Conservation (phyloP, 53 echinoderm and acorn worm genomes). For the Echinometra lucunter region DNA sequence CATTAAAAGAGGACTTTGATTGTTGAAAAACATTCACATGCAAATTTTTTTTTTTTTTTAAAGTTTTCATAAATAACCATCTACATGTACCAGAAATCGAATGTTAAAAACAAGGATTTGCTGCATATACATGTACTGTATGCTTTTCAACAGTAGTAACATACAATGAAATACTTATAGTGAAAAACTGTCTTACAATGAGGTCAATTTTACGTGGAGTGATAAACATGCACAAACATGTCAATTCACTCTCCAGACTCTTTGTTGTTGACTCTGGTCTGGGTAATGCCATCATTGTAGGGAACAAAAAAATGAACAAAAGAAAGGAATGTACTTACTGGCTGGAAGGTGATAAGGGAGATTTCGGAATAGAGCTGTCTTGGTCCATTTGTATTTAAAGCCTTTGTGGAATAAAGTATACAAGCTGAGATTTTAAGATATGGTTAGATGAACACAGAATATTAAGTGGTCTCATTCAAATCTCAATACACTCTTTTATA, state of each 20-base stretch:
- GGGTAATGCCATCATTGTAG: neutral
- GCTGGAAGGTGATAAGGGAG: constrained; percentile 8
- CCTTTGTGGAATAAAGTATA: neutral
- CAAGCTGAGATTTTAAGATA: neutral
- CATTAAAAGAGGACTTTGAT: too few relatives aligned
- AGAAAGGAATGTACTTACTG: constrained; percentile 47
- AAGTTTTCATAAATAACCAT: too few relatives aligned
- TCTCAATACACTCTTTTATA: neutral
- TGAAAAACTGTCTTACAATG: neutral
- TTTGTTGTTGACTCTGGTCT: constrained; percentile 12
- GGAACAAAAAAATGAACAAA: neutral
- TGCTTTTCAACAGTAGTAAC: neutral
- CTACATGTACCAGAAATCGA: neutral
- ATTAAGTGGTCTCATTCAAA: neutral
- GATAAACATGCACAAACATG: constrained; percentile 35
- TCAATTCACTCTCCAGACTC: neutral
- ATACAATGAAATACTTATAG: neutral
- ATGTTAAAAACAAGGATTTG: neutral
- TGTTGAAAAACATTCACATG: too few relatives aligned
- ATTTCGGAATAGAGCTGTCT: neutral
- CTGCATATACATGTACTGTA: neutral
- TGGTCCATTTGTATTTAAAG: constrained; percentile 31
- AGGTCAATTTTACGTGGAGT: constrained; percentile 29
- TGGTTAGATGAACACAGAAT: neutral
- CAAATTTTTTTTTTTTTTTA: too few relatives aligned